Evolutionary conservation across 2,113 vertebrate genomes (phyloP), one percentile per base, ranked within the genome.

Genomic region (Hippocampus comes): DNA sequence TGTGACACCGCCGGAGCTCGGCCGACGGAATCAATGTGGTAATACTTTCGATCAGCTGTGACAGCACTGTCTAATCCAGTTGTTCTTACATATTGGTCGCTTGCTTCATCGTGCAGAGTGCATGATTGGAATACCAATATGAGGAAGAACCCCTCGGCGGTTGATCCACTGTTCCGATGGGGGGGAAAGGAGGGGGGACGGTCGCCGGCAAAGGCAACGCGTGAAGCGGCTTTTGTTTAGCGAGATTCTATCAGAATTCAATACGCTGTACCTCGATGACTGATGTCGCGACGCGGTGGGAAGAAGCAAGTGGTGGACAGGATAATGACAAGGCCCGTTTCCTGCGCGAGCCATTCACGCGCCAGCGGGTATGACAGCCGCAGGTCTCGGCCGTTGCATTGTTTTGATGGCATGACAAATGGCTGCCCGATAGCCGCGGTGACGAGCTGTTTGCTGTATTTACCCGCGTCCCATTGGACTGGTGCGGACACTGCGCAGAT

Each of bases 381-480:
- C 75, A 75, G 68, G 73, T 75, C 76, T 78, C 77, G 82, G 79
- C 70, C 73, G 75, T 65, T 53, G 78, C 81, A 84, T 88, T 89
- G 88, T 89, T 88, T 79, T 88, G 85, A 86, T 75, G 68, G 84
- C 82, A 88, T 88, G 85, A 88, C 86, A 87, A 84, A 85, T 87
- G 68, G 84, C 69, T 74, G 59, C 57, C 68, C 59, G 79, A 84
- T 84, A 74, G 79, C 78, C 70, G 38, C 79, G 51, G 77, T 71
- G 86, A 86, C 83, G 79, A 81, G 68, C 80, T 30, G 81, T 81
- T 82, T 77, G 79, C 64, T 84, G 82, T 87, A 85, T 86, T 89
- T 86, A 89, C 88, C 86, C 82, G 82, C 88, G 86, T 79, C 38
- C 77, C 63, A 59, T 78, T 79, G 71, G 87, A 88, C 84, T 82